Evolutionary conservation across 2,113 vertebrate genomes (phyloP).

Genomic region (Cynoglossus semilaevis): DNA sequence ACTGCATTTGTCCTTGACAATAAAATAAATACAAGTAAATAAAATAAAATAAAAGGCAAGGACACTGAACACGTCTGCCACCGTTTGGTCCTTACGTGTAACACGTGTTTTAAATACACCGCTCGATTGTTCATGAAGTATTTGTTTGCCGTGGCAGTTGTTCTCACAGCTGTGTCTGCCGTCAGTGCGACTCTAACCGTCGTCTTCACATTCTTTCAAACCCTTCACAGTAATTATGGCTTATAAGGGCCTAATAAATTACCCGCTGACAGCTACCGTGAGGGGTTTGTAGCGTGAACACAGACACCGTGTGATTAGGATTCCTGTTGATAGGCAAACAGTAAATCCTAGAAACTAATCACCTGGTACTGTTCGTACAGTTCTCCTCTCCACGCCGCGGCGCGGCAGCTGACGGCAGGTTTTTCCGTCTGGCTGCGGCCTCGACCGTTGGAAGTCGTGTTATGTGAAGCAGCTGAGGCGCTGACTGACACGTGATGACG

Average conservation of each 20-base stretch:
- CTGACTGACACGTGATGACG: slow-evolving; percentile 31
- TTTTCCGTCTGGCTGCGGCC: slow-evolving; percentile 14
- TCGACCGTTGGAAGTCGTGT: slow-evolving; percentile 29
- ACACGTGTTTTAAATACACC: too few species aligned
- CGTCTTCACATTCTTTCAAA: not conserved
- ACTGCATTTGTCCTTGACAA: too few species aligned
- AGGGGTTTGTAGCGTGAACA: slow-evolving; percentile 4
- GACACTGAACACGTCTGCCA: too few species aligned
- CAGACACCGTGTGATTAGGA: slow-evolving; percentile 8
- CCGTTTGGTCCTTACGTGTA: too few species aligned
- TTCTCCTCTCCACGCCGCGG: slow-evolving; percentile 1
- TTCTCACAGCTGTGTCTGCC: too few species aligned
- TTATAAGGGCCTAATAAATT: slow-evolving; percentile 19
- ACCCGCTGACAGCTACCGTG: slow-evolving; percentile 19
- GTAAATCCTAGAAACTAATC: slow-evolving; percentile 4
- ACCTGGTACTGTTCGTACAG: slow-evolving; percentile 1
- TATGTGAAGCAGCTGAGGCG: slow-evolving; percentile 9
- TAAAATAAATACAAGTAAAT: too few species aligned
- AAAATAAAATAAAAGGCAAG: too few species aligned
- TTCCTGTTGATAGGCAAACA: slow-evolving; percentile 22
- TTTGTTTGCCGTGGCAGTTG: too few species aligned
- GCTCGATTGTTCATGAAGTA: too few species aligned
- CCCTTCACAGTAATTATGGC: slow-evolving; percentile 10
- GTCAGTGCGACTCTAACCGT: not conserved
- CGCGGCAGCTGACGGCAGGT: slow-evolving; percentile 13